Percentiles rank a stretch among this genome's conserved stretches.
Evolutionary conservation across 2,797 vertebrate species (phyloP).

Genomic region (Valencia hispanica): DNA sequence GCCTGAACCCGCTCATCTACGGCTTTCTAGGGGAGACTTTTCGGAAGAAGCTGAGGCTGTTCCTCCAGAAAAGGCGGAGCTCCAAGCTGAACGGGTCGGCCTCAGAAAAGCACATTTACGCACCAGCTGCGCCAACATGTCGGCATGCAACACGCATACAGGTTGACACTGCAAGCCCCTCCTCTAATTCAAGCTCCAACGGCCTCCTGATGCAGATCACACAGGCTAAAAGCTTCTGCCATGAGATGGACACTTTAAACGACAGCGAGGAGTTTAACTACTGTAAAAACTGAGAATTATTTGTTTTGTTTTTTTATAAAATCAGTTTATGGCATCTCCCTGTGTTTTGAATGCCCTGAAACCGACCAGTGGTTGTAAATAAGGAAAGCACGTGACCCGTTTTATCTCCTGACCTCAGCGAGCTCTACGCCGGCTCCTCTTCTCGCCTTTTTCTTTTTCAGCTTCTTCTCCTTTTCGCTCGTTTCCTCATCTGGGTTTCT

Average conservation of each 20-base stretch:
- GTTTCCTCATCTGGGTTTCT: slow-evolving; percentile 18
- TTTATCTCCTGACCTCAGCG: slow-evolving; percentile 47
- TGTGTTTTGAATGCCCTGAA: neutral
- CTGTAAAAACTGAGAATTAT: neutral
- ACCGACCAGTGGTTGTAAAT: neutral
- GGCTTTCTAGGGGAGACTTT: slow-evolving; percentile 92
- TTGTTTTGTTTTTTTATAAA: neutral
- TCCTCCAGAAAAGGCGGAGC: slow-evolving; percentile 81
- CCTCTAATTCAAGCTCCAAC: slow-evolving; percentile 6
- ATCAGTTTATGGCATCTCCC: neutral
- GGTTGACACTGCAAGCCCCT: neutral
- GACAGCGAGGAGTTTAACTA: neutral
- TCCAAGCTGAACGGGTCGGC: slow-evolving; percentile 73
- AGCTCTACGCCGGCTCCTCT: slow-evolving; percentile 9
- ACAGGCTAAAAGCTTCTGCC: neutral
- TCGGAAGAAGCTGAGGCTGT: slow-evolving; percentile 85
- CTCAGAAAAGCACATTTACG: slow-evolving; percentile 13
- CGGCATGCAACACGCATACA: neutral
- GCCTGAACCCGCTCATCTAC: slow-evolving; percentile 92
- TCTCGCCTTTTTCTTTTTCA: slow-evolving; percentile 46
- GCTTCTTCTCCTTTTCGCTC: slow-evolving; percentile 55
- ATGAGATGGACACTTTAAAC: neutral
- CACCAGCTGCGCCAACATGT: slow-evolving; percentile 6
- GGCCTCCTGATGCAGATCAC: neutral
- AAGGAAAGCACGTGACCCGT: neutral